These are phyloP conservation scores for Tor tambroides DNA, from an alignment of 2,113 vertebrate species.

Conservation along the genomic window DNA sequence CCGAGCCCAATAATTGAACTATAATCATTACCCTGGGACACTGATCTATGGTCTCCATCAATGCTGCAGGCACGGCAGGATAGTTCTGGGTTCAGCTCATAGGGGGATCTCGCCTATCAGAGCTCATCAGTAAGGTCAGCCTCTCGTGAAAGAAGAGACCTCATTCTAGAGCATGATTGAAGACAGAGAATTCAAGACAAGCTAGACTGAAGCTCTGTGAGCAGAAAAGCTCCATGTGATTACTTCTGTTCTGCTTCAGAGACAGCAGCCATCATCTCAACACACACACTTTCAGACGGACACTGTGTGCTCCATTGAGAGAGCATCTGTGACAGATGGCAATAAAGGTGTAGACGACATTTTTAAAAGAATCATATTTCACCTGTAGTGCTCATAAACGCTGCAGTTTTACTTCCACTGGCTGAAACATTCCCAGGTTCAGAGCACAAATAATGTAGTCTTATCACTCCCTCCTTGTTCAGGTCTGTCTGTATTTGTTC, in stretches of 20 bases:
- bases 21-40: not conserved
- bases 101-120: conserved; percentile 42
- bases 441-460: not conserved
- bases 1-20: conserved; percentile 1
- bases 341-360: not conserved
- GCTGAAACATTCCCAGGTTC: not conserved
- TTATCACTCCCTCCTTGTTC: conserved; percentile 5
- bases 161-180: conserved; percentile 51
- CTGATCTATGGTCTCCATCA: not conserved
- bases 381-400: not conserved
- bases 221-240: conserved; percentile 43
- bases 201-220: conserved; percentile 19
- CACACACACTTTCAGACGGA: not conserved
- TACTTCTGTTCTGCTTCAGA: conserved; percentile 40
- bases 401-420: not conserved
- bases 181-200: conserved; percentile 30
- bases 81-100: not conserved
- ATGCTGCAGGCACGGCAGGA: not conserved
- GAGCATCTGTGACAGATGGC: not conserved
- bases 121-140: conserved; percentile 57
- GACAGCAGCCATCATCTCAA: conserved; percentile 1
- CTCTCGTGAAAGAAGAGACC: conserved; percentile 56
- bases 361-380: conserved; percentile 14
- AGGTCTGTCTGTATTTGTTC: not conserved
- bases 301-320: not conserved